Conservation (phyloP, 2,113 vertebrate species). For the Cygnus atratus region DNA sequence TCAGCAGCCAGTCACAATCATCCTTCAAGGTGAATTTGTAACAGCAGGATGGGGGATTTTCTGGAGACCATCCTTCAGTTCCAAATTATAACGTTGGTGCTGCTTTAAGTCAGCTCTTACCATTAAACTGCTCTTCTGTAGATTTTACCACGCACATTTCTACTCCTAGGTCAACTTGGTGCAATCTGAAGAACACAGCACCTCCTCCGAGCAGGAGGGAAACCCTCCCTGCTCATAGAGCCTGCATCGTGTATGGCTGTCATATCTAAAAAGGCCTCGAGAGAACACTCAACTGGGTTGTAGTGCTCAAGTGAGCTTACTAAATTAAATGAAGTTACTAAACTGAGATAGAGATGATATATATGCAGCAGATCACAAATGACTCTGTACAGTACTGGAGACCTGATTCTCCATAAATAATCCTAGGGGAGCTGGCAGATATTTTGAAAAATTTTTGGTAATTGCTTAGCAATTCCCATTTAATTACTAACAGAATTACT, state of each 20-base stretch:
- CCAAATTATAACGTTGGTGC: background rate
- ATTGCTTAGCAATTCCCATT: background rate
- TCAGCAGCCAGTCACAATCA: constrained; percentile 73
- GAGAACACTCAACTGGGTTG: background rate
- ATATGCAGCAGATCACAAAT: background rate
- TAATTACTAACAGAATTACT: background rate
- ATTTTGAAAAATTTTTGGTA: background rate
- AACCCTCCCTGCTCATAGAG: background rate
- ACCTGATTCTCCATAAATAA: background rate
- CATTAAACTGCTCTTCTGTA: background rate
- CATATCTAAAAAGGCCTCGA: background rate
- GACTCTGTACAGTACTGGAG: background rate
- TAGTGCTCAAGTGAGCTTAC: background rate
- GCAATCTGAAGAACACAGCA: background rate
- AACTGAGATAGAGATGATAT: background rate
- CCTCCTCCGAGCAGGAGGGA: background rate
- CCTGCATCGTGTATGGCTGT: background rate
- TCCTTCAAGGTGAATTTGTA: constrained; percentile 69
- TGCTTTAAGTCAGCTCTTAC: background rate
- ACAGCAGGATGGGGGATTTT: constrained; percentile 62
- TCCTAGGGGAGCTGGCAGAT: background rate
- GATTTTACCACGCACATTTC: background rate
- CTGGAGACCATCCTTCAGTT: constrained; percentile 36
- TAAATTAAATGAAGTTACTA: background rate
- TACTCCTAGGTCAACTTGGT: background rate